phyloP scores from a whole-genome alignment of 2,888 invertebrate genomes.

The Halictus quadricinctus region DNA sequence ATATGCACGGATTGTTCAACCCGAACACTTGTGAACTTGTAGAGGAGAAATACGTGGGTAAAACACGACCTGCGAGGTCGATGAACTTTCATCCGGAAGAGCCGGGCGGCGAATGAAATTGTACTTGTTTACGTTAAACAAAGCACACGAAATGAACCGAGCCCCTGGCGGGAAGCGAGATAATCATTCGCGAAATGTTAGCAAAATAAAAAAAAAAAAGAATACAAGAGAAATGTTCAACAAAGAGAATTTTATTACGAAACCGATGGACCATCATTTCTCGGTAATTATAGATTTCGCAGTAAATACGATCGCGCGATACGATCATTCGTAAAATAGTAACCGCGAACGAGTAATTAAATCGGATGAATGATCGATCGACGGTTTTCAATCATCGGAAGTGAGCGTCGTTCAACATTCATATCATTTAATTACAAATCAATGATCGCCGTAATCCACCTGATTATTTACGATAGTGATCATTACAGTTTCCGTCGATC shows the following conservation, averaged over 20 bases:
- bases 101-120: neutral
- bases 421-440: conserved; percentile 24
- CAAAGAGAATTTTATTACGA: neutral
- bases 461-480: conserved; percentile 8
- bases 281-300: neutral
- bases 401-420: neutral
- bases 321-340: conserved; percentile 4
- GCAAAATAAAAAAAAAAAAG: neutral
- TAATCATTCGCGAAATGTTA: neutral
- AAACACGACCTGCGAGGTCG: neutral
- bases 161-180: no score
- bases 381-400: conserved; percentile 13
- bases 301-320: neutral
- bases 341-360: neutral
- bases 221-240: neutral
- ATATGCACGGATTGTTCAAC: neutral
- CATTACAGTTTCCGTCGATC: neutral
- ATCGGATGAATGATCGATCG: conserved; percentile 8
- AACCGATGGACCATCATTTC: neutral
- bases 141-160: neutral
- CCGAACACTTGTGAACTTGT: neutral
- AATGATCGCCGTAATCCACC: conserved; percentile 6
- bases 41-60: neutral
- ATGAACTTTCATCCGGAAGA: neutral
- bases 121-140: neutral